Evolutionary conservation across 2,113 vertebrate genomes (phyloP), one percentile per base, ranked within the genome.

Genomic region (Sapayoa aenigma): DNA sequence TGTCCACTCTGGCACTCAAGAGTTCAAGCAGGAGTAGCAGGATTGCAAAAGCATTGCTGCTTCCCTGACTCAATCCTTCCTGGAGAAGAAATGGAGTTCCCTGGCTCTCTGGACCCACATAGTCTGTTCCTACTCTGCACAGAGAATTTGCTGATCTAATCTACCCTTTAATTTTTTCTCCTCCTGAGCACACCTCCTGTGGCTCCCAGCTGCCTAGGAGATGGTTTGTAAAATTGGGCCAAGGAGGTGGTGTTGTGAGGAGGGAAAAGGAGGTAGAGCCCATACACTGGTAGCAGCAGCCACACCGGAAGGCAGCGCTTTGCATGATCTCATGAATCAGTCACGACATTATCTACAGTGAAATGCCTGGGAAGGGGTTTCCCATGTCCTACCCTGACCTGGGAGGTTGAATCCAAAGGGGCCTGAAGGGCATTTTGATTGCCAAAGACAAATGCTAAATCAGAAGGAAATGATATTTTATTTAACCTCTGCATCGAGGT

Each of bases 391-490:
- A 77, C 91, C 87, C 93, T 96, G 96, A 97, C 95, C 96, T 95
- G 94, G 89, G 94, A 96, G 84, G 95, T 58, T 97, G 97, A 92
- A 91, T 94, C 94, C 93, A 83, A 69, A 77, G 90, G 81, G 85
- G 87, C 90, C 95, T 58, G 89, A 95, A 93, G 90, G 86, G 93
- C 94, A 95, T 96, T 97, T 95, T 91, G 91, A 96, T 96, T 96
- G 93, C 92, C 83, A 87, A 95, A 95, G 89, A 97, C 97, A 97
- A 97, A 96, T 84, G 94, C 93, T 95, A 95, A 94, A 97, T 96
- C 88, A 95, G 91, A 93, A 96, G 95, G 96, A 97, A 97, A 97
- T 93, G 9, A 79, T 97, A 97, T 97, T 97, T 97, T 96, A 97
- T 96, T 97, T 95, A 97, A 96, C 95, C 95, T 96, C 94, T 89